Evolutionary conservation across 2,888 invertebrate genomes (phyloP), one percentile per base, ranked within the genome.

Genomic region (Callinectes sapidus): DNA sequence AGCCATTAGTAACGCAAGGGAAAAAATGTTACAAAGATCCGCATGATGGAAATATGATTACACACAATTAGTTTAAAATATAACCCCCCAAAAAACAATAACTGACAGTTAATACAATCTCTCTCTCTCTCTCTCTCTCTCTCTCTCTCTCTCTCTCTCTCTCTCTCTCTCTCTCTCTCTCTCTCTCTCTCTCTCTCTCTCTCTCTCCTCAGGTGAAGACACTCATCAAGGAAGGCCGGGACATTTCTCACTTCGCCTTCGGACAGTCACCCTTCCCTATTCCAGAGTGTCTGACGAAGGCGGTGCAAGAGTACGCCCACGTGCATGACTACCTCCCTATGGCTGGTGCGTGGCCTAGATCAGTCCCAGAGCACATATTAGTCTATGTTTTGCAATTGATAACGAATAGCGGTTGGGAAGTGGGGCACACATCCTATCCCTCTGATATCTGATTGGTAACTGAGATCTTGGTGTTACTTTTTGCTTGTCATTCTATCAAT

Each of bases 221-320:
- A 2, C 71, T 94, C 61, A 92, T 92, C 39, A 91, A 66, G 81
- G 32, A 66, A 0, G 94, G 94, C 0, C 66, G 90, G 18, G 32
- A 91, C 3, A 88, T 94, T 32, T 86, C 71, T 81, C 94, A 94
- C 87, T 94, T 94, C 35, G 94, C 90, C 8, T 94, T 94, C 48
- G 94, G 94, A 14, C 93, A 94, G 94, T 94, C 94, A 3, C 94
- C 94, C 16, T 94, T 94, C 91, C 94, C 94, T 3, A 61, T 93
- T 18, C 94, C 94, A 0, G 89, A 89, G 6, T 92, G 93, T 28
- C 55, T 94, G 85, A 91, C 86, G 35, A 28, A 87, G 32, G 91
- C 90, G 8, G 81, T 94, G 86, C 71, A 91, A 48, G 87, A 94
- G 23, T 87, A 88, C 54, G 92, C 92, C 28, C 93, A 90, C 61